Evolutionary conservation across 2,888 invertebrate genomes (phyloP).

Genomic region (Nymphalis polychloros): DNA sequence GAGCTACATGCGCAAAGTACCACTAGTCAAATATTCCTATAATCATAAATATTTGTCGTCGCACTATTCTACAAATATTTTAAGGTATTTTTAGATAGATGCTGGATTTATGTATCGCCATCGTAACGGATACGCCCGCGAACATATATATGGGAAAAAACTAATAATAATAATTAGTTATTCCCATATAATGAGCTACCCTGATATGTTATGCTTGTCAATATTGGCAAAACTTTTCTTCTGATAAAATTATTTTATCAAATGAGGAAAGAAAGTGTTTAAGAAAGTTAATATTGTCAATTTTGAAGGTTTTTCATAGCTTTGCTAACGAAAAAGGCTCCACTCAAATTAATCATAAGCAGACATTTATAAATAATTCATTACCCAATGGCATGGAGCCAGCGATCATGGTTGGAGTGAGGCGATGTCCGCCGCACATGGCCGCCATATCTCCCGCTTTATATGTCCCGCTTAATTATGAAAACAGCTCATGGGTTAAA

Average conservation of each 20-base stretch:
- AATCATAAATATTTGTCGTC: too few species aligned
- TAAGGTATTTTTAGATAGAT: too few species aligned
- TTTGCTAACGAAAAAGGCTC: slow-evolving; percentile 14
- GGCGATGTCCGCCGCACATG: slow-evolving; percentile 56
- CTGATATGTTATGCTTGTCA: neutral
- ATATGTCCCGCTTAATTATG: slow-evolving; percentile 40
- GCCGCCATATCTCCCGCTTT: slow-evolving; percentile 53
- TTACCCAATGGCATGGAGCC: slow-evolving; percentile 56
- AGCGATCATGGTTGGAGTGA: slow-evolving; percentile 51
- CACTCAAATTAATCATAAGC: slow-evolving; percentile 39
- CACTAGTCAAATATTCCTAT: too few species aligned
- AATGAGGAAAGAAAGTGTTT: too few species aligned
- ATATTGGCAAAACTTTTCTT: neutral
- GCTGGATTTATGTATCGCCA: too few species aligned
- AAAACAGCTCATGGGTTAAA: slow-evolving; percentile 38
- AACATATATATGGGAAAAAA: too few species aligned
- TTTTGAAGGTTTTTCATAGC: neutral
- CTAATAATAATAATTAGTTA: too few species aligned
- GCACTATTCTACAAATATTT: too few species aligned
- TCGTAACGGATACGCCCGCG: too few species aligned
- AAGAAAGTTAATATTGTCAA: neutral
- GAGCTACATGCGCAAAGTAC: too few species aligned
- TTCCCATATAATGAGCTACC: too few species aligned
- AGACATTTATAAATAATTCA: slow-evolving; percentile 44
- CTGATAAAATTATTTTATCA: too few species aligned